Percentiles rank a stretch among this genome's conserved stretches.
phyloP scores from a whole-genome alignment of 2,113 vertebrate species.

The Pseudopipra pipra region DNA sequence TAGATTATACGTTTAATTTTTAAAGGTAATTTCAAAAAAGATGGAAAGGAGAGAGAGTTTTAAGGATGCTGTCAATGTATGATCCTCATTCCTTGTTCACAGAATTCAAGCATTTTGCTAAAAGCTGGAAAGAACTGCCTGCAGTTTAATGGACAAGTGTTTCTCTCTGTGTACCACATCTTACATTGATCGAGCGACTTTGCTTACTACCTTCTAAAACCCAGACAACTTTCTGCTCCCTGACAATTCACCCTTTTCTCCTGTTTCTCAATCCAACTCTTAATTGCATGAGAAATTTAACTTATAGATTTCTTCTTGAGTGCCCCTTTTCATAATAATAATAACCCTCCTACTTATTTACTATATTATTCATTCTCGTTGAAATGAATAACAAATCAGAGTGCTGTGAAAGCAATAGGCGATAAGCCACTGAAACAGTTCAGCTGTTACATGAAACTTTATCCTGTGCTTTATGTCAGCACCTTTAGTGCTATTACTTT shows the following conservation, averaged over 20 bases:
- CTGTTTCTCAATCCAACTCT: neutral
- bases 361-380: neutral
- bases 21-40: neutral
- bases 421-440: neutral
- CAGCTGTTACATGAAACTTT: neutral
- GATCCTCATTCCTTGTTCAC: neutral
- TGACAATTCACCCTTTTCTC: neutral
- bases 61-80: neutral
- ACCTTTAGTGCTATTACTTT: neutral
- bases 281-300: neutral
- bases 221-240: neutral
- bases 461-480: neutral
- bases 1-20: neutral
- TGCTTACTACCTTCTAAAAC: neutral
- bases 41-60: neutral
- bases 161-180: neutral
- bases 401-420: neutral
- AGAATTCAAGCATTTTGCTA: neutral
- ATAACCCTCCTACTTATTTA: neutral
- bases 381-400: neutral
- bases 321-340: neutral
- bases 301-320: neutral
- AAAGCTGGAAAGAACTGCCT: neutral
- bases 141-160: neutral
- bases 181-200: neutral